Evolutionary conservation across 2,113 vertebrate species (phyloP).

Genomic region (Lophotis ruficrista): DNA sequence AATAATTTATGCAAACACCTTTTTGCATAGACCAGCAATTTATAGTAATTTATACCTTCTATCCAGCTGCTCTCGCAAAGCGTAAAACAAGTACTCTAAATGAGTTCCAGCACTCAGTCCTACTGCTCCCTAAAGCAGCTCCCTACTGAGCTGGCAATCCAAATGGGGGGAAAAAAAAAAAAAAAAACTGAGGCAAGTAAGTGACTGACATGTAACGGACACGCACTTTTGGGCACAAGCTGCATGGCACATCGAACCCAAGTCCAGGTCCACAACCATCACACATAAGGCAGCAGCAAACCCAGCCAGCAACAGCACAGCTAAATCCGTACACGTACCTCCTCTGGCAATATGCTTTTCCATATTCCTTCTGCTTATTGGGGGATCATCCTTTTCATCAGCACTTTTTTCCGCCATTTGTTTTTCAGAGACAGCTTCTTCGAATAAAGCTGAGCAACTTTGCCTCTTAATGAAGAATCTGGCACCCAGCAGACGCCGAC

Average conservation of each 20-base stretch:
- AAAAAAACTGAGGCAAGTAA: background rate
- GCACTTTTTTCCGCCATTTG: background rate
- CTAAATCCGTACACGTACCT: background rate
- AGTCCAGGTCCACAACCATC: accelerated
- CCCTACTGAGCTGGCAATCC: background rate
- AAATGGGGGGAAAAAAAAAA: accelerated
- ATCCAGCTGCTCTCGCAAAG: background rate
- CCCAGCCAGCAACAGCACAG: background rate
- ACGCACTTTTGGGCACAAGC: accelerated
- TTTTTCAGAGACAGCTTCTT: background rate
- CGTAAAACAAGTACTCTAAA: background rate
- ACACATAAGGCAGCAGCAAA: accelerated
- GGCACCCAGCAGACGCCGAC: background rate
- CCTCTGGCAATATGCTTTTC: background rate
- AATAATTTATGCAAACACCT: constrained; percentile 55
- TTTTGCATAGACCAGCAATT: constrained; percentile 27
- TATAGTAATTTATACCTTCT: constrained; percentile 17
- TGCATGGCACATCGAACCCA: background rate
- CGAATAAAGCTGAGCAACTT: background rate
- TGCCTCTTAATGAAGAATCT: background rate
- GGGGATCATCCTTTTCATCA: background rate
- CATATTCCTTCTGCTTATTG: background rate
- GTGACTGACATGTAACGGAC: background rate
- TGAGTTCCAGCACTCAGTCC: background rate
- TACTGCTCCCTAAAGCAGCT: background rate